Percentiles rank a stretch among this genome's conserved stretches.
phyloP scores from a whole-genome alignment of 2,797 vertebrate species.

The Sebastes ruberrimus region DNA sequence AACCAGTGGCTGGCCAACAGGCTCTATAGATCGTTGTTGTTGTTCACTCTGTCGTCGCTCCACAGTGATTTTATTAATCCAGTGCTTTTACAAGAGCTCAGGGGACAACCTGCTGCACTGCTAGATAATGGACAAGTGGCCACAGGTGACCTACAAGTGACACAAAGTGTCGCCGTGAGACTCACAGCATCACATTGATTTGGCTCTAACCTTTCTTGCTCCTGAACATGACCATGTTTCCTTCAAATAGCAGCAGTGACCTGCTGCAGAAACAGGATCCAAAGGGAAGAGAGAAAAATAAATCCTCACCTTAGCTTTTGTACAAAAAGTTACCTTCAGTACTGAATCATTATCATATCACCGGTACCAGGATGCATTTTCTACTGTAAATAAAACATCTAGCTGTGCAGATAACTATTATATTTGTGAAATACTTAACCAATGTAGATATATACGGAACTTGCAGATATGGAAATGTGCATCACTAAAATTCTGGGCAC shows the following conservation, averaged over 20 bases:
- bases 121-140: background rate
- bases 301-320: background rate
- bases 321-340: background rate
- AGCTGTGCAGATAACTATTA: background rate
- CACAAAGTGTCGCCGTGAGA: background rate
- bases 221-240: background rate
- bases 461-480: background rate
- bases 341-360: background rate
- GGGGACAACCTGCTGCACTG: background rate
- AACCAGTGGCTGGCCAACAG: background rate
- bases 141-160: background rate
- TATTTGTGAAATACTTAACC: background rate
- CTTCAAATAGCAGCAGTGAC: background rate
- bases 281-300: background rate
- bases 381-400: background rate
- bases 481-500: too few species aligned
- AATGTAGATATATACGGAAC: background rate
- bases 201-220: background rate
- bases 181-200: background rate
- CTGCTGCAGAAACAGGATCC: background rate
- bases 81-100: slow-evolving; percentile 1
- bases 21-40: background rate
- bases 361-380: background rate
- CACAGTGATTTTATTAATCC: background rate
- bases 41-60: background rate